Conservation (phyloP, 1,140 invertebrate genomes). For the Papilio dardanus region DNA sequence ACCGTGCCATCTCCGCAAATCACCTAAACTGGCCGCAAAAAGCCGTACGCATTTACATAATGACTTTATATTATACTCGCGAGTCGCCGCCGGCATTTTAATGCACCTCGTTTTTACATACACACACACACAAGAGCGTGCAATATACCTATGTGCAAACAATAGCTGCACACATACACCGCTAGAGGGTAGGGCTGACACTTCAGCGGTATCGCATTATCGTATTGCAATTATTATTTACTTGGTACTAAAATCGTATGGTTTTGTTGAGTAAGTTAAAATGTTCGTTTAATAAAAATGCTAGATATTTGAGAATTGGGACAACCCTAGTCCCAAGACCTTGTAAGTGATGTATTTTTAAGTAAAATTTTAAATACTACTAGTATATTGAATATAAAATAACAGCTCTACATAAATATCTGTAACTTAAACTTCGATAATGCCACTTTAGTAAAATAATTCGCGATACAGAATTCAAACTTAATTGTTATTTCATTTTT, state of each 20-base stretch:
- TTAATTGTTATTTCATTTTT: no score
- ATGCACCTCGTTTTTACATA: conserved; percentile 55
- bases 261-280: no score
- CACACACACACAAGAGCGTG: conserved; percentile 30
- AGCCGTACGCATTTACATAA: conserved; percentile 61
- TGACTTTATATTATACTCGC: conserved; percentile 65
- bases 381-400: no score
- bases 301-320: no score
- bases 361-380: no score
- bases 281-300: no score
- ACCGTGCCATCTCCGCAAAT: conserved; percentile 55
- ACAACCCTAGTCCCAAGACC: no score
- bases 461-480: no score
- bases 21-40: conserved; percentile 63
- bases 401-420: no score
- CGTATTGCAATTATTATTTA: neutral
- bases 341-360: no score
- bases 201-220: neutral
- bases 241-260: neutral
- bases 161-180: conserved; percentile 27
- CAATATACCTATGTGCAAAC: conserved; percentile 32
- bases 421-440: no score
- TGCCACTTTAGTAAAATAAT: no score
- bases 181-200: conserved; percentile 27
- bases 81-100: conserved; percentile 56